Base-by-base conservation (phyloP, 1,140 invertebrate species). In the Polyergus mexicanus region DNA sequence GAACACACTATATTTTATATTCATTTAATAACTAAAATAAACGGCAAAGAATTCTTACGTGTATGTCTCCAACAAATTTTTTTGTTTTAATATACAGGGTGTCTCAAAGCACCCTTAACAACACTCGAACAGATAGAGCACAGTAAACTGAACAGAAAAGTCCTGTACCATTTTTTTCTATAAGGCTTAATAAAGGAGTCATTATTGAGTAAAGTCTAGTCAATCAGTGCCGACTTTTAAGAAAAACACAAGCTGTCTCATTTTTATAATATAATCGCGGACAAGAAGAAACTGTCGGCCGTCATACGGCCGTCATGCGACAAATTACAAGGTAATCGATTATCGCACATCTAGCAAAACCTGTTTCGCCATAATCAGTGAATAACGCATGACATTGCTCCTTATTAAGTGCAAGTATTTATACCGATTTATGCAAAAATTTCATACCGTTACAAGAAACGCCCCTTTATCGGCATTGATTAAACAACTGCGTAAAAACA, bases 341-440 rank as follows among this genome's bases (percentile, higher is more conserved):
- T 80, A 80, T 80, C 32, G 28, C 32, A 13, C 22, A 44, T 80
- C 62, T 80, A 69, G 71, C 44, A 75, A 60, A 72, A 84, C 86
- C 81, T 84, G 71, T 88, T 84, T 69, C 74, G 66, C 58, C 86
- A 77, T 71, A 66, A 54, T 51, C 63, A 66, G 58, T 88, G 87
- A 88, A 72, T 85, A 88, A 87, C 72, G 86, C 58, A 74, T 88
- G 87, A 88, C 87, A 88, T 87, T 71, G 87, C 87, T n/a, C 85
- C 84, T 51, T 35, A 51, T 77, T 76, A 87, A 44, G 25, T 51
- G 28, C 22, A n/a, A 11, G 4, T 44, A 62, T 76, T 62, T 62
- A 19, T 77, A 80, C 56, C 32, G 44, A n/a, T 80, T 68, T 80
- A 69, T 69, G 76, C 63, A 69, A 80, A 80, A 80, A 47, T 80